These are phyloP conservation scores for Drosophila athabasca DNA, from an alignment of 1,140 invertebrate genomes.

Conservation along the genomic window DNA sequence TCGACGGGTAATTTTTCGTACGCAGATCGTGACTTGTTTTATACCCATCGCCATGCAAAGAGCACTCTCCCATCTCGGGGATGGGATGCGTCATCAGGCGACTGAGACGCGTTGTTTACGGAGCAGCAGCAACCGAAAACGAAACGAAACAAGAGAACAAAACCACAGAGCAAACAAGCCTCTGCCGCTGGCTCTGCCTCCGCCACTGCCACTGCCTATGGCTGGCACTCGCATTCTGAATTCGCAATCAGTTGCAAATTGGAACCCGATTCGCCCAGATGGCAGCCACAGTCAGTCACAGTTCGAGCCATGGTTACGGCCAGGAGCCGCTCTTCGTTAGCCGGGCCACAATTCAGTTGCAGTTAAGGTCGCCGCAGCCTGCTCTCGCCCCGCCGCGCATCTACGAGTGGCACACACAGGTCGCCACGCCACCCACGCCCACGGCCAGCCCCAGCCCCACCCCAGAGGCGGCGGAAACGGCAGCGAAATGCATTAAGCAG, in stretches of 20 bases:
- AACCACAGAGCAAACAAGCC: constrained; percentile 50
- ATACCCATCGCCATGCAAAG: constrained; percentile 11
- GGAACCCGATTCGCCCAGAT: constrained; percentile 67
- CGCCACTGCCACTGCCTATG: constrained; percentile 27
- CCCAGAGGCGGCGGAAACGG: constrained; percentile 9
- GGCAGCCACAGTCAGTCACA: constrained; percentile 50
- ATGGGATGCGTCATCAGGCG: constrained; percentile 38
- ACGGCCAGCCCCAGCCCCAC: background rate
- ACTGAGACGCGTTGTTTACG: constrained; percentile 45
- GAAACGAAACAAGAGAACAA: constrained; percentile 55
- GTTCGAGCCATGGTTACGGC: constrained; percentile 3
- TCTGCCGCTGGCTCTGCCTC: constrained; percentile 23
- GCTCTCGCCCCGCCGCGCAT: constrained; percentile 9
- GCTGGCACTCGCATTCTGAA: constrained; percentile 35
- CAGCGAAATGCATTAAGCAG: constrained; percentile 23
- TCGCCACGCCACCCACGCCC: constrained; percentile 24
- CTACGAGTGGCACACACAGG: constrained; percentile 72
- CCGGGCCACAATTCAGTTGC: constrained; percentile 58
- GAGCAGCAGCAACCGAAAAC: constrained; percentile 39
- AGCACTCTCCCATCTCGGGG: constrained; percentile 16
- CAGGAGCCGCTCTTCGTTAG: constrained; percentile 64
- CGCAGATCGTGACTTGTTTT: too few species aligned
- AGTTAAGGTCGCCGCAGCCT: constrained; percentile 11
- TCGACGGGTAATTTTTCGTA: too few species aligned
- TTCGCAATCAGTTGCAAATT: constrained; percentile 63